These are phyloP conservation scores for Wiebesia pumilae DNA, from an alignment of 1,140 invertebrate species.

Conservation along the genomic window DNA sequence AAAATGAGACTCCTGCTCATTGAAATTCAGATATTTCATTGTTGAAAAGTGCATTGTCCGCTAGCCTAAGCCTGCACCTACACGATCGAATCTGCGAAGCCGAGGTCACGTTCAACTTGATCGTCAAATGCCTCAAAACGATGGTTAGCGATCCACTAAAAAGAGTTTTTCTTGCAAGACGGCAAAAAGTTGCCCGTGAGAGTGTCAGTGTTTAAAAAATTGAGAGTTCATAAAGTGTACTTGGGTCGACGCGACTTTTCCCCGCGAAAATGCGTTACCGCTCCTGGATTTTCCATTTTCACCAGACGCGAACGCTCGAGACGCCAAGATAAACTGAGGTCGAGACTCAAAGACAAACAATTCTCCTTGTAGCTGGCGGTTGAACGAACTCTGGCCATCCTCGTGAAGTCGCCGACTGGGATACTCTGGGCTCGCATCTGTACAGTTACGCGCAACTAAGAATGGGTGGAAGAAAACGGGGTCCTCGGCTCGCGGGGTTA, in stretches of 20 bases:
- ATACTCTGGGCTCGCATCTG: background rate
- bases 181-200: background rate
- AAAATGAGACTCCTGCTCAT: background rate
- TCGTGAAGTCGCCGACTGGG: background rate
- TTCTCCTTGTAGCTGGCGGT: too few species aligned
- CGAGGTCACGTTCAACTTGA: too few species aligned
- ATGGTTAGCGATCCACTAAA: background rate
- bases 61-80: background rate
- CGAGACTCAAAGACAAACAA: background rate
- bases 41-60: background rate
- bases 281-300: too few species aligned
- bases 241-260: background rate
- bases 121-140: too few species aligned
- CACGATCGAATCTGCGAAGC: too few species aligned
- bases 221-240: background rate
- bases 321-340: background rate
- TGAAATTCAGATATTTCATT: background rate
- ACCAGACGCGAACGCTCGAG: too few species aligned
- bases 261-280: background rate
- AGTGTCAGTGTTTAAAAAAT: background rate
- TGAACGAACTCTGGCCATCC: background rate
- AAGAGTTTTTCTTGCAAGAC: background rate
- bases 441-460: background rate
- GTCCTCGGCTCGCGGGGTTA: background rate
- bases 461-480: background rate